Evolutionary conservation across 2,888 invertebrate species (phyloP), one percentile per base, ranked within the genome.

Genomic region (Eulithis prunata): DNA sequence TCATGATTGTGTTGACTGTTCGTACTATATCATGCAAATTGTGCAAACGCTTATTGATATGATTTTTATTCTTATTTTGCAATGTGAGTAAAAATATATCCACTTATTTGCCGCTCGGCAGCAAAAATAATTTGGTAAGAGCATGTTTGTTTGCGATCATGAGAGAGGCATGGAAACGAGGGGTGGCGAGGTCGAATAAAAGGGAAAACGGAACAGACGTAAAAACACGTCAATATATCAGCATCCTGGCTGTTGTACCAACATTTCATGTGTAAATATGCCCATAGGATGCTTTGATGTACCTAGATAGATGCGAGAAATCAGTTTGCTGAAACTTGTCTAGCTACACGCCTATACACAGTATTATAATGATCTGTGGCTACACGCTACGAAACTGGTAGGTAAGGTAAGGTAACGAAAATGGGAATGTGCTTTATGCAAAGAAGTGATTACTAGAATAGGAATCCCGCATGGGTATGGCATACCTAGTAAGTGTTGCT

Each of bases 1-100:
- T 69, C 68, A 75, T 75, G 73, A 66, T 62, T 62, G 52, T 57
- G 57, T 62, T 54, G 57, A 49, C 57, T 21, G 49, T 62, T 62
- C 62, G 10, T 41, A 11, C 53, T 64, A 58, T 66, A 55, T 61
- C 47, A 62, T 58, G 58, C 43, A 64, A 62, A 64, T 66, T 62
- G 47, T 12, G 56, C 61, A 13, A 64, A 57, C 64, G 61, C n/a
- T 55, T 49, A 47, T 49, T 54, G 56, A 54, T 60, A 73, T 73
- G 73, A 70, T 71, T 69, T 59, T 72, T 51, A 60, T 75, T 71
- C 43, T 72, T 41, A 71, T 72, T 52, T 51, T 77, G 47, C 68
- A 71, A 71, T 67, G 75, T 77, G 62, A 74, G 74, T 71, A 68
- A 47, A 54, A 47, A 51, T 38, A 47, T 57, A 36, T 62, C 8